Percentiles rank a stretch among this genome's conserved stretches.
Evolutionary conservation across 2,888 invertebrate genomes (phyloP).

Genomic region (Muschampia plurimacula): DNA sequence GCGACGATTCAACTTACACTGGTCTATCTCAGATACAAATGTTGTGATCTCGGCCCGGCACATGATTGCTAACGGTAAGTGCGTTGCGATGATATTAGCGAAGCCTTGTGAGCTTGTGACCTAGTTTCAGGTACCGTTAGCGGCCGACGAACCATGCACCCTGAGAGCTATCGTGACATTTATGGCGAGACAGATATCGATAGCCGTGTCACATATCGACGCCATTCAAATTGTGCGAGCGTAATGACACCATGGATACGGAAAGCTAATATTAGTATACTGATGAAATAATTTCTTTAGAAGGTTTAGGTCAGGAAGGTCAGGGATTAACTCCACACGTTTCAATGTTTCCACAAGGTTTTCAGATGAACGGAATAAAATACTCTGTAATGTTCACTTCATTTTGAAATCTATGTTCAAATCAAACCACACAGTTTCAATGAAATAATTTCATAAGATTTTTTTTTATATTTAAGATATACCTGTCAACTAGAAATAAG

Average conservation of each 20-base stretch:
- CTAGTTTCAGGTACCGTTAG: constrained; percentile 74
- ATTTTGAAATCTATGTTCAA: no score
- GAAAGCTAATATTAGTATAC: background rate
- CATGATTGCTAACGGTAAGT: constrained; percentile 40
- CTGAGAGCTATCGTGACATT: constrained; percentile 31
- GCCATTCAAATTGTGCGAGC: constrained; percentile 29
- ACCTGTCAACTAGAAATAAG: no score
- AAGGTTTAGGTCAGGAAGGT: no score
- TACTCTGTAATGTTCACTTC: no score
- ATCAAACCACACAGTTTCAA: no score
- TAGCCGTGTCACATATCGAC: constrained; percentile 27
- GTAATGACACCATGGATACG: constrained; percentile 2
- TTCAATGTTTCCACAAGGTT: no score
- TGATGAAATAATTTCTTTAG: background rate
- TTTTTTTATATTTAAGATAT: no score
- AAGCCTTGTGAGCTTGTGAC: constrained; percentile 83
- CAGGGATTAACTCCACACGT: no score
- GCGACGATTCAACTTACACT: constrained; percentile 12
- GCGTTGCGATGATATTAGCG: constrained; percentile 71
- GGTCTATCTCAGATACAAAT: constrained; percentile 30
- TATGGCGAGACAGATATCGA: constrained; percentile 22
- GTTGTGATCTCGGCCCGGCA: constrained; percentile 30
- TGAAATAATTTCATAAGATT: no score
- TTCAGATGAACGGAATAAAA: no score
- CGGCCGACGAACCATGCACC: constrained; percentile 41